Evolutionary conservation across 2,113 vertebrate genomes (phyloP).

Genomic region (Xenotilapia leptura): DNA sequence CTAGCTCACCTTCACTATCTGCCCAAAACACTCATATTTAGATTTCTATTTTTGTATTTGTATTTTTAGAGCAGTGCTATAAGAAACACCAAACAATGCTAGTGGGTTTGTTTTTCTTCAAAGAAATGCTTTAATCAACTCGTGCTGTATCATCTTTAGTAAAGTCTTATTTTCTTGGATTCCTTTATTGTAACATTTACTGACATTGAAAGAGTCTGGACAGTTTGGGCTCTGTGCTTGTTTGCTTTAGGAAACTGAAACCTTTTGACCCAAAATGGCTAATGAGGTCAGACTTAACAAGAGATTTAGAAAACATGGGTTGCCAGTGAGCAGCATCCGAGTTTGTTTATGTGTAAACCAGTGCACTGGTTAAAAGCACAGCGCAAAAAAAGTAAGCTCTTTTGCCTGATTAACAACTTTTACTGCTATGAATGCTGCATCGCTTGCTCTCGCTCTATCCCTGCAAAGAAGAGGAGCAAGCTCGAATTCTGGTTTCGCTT

Average conservation of each 20-base stretch:
- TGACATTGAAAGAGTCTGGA: background rate
- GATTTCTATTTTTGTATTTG: background rate
- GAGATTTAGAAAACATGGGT: background rate
- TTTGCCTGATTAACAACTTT: background rate
- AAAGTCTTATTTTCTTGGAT: background rate
- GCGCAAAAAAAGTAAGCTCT: accelerated
- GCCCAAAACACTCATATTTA: background rate
- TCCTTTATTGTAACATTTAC: background rate
- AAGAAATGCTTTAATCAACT: background rate
- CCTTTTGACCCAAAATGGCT: background rate
- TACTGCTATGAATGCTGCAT: background rate
- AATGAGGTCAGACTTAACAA: background rate
- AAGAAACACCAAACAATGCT: background rate
- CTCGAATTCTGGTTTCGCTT: background rate
- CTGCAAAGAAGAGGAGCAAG: background rate
- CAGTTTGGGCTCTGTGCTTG: background rate
- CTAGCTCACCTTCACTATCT: background rate
- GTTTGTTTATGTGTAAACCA: accelerated
- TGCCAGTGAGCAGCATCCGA: background rate
- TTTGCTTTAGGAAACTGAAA: background rate
- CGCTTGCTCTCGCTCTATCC: background rate
- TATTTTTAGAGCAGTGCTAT: background rate
- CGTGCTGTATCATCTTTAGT: background rate
- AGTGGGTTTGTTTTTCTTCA: accelerated
- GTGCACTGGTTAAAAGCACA: background rate